These are phyloP conservation scores for Drosophila ezoana DNA, from an alignment of 2,888 invertebrate species.

Conservation along the genomic window DNA sequence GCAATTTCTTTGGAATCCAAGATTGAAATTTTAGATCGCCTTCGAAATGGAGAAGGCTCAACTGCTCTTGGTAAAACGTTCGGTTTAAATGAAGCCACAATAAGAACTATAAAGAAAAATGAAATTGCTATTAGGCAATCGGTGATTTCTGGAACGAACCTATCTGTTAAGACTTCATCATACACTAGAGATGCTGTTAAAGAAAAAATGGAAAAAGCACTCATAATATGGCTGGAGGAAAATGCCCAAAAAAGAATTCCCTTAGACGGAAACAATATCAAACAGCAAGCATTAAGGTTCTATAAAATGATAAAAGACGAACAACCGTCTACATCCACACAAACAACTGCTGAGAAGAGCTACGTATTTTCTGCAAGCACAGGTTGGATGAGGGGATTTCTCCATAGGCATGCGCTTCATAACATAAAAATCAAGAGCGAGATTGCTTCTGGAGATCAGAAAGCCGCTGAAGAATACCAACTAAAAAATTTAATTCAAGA, in stretches of 20 bases:
- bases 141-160: no score
- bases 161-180: no score
- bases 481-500: neutral
- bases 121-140: no score
- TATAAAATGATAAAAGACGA: constrained; percentile 1
- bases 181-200: no score
- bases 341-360: neutral
- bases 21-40: neutral
- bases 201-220: no score
- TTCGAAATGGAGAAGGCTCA: constrained; percentile 1
- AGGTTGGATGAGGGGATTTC: neutral
- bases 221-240: no score
- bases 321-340: neutral
- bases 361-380: no score
- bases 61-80: neutral
- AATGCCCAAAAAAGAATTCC: no score
- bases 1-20: neutral
- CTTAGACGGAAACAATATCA: neutral
- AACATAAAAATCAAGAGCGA: neutral
- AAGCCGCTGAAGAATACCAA: no score
- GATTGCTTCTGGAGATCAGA: neutral
- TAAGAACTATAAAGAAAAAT: neutral
- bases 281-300: neutral
- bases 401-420: no score
- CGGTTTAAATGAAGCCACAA: neutral